These are phyloP conservation scores for Anarsia innoxiella DNA, from an alignment of 2,888 invertebrate genomes.

Conservation along the genomic window DNA sequence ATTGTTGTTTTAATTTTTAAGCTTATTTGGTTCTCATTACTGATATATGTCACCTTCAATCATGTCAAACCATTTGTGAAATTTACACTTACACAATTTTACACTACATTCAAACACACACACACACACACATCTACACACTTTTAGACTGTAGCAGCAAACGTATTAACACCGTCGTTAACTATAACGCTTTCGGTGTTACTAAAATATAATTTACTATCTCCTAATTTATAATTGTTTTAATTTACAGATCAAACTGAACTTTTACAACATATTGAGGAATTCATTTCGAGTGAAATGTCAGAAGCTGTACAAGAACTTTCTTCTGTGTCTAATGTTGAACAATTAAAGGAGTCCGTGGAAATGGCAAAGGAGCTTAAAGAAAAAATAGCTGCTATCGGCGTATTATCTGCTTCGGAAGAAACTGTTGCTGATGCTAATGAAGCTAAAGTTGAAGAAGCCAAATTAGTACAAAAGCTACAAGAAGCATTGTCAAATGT, in stretches of 20 bases:
- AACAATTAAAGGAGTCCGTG: constrained; percentile 26
- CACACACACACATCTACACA: not conserved
- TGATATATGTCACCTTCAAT: no score
- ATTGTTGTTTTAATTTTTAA: no score
- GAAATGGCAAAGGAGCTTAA: constrained; percentile 22
- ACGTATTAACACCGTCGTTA: not conserved
- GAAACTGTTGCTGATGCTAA: constrained; percentile 8
- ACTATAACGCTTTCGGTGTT: not conserved
- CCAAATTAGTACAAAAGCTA: constrained; percentile 22
- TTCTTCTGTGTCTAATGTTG: constrained; percentile 19
- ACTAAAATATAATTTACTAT: not conserved
- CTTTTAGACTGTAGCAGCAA: not conserved
- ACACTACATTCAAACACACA: not conserved
- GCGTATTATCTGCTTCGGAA: constrained; percentile 14
- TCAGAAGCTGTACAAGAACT: constrained; percentile 23
- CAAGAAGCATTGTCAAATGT: constrained; percentile 22
- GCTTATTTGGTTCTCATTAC: no score
- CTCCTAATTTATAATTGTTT: not conserved
- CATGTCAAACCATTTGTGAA: no score
- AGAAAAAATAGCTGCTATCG: constrained; percentile 18
- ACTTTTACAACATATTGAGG: constrained; percentile 28
- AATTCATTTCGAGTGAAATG: constrained; percentile 26
- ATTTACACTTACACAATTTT: no score
- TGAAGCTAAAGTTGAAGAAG: constrained; percentile 19
- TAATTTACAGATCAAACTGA: constrained; percentile 14